Evolutionary conservation across 2,797 vertebrate species (phyloP), one percentile per base, ranked within the genome.

Genomic region (Scleropages formosus): DNA sequence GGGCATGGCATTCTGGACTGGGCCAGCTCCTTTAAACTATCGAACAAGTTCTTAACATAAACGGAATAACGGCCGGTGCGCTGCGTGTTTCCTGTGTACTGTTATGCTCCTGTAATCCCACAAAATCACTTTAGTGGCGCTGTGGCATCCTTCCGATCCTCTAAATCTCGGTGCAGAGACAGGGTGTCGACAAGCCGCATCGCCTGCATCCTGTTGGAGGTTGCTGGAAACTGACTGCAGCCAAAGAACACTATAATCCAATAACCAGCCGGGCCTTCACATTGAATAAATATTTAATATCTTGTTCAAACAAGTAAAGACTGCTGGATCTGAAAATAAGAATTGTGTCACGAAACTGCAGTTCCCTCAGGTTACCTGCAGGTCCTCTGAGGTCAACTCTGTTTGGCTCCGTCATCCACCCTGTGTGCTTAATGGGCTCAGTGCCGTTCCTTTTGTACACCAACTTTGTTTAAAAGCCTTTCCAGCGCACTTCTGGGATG

Each of bases 391-490:
- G 63, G 39, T 64, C 51, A 20, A n/a, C 39, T 58, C 63, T 73
- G 16, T 27, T 31, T 58, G 49, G 26, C 70, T 59, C 62, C 0
- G 24, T 46, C 9, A 15, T 56, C 3, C 8, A 15, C 68, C 31
- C 49, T 58, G 15, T 65, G 18, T 18, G 10, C 53, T 26, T 65
- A 62, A 64, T 59, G 20, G 62, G 44, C 67, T 67, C 39, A 75
- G 18, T 44, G 20, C 31, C 12, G 39, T 39, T 12, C 13, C 26
- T 58, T 49, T 2, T 72, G n/a, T 9, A 12, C 71, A 81, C 66
- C 78, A 84, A 81, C 78, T 79, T 83, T 83, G 75, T 80, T 81
- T 88, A 81, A 88, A 85, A 86, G 81, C 79, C 72, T 84, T 81
- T 86, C 86, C 82, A 83, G 79, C 82, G 76, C 73, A 76, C 79